Evolutionary conservation across 2,113 vertebrate species (phyloP).

Genomic region (Pelmatolapia mariae): DNA sequence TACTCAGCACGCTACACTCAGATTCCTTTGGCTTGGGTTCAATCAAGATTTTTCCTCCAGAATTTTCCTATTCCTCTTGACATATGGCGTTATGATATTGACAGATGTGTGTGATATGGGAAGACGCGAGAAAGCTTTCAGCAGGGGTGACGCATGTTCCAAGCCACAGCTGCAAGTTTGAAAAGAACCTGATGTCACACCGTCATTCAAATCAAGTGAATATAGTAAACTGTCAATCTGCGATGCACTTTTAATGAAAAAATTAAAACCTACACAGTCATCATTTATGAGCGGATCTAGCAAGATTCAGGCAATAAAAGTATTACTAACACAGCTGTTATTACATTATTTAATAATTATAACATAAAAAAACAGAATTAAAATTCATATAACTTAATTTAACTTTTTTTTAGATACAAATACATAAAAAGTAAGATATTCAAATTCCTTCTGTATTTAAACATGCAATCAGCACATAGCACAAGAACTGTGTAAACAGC

Average conservation of each 20-base stretch:
- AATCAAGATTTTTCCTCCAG: background rate
- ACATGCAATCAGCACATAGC: background rate
- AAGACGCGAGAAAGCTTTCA: background rate
- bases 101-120: slow-evolving; percentile 5
- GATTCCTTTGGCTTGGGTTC: background rate
- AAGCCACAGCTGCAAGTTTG: slow-evolving; percentile 29
- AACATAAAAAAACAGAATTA: background rate
- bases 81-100: slow-evolving; percentile 25
- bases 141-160: background rate
- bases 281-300: background rate
- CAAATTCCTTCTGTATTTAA: background rate
- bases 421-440: background rate
- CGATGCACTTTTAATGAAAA: background rate
- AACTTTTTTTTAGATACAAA: background rate
- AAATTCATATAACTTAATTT: background rate
- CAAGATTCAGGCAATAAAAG: background rate
- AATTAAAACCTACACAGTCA: background rate
- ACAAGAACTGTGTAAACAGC: background rate
- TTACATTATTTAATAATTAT: background rate
- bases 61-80: background rate
- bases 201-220: background rate
- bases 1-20: background rate
- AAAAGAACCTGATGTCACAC: background rate
- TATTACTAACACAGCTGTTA: background rate
- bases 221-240: background rate